Evolutionary conservation across 2,888 invertebrate genomes (phyloP).

Genomic region (Melinaea menophilus): DNA sequence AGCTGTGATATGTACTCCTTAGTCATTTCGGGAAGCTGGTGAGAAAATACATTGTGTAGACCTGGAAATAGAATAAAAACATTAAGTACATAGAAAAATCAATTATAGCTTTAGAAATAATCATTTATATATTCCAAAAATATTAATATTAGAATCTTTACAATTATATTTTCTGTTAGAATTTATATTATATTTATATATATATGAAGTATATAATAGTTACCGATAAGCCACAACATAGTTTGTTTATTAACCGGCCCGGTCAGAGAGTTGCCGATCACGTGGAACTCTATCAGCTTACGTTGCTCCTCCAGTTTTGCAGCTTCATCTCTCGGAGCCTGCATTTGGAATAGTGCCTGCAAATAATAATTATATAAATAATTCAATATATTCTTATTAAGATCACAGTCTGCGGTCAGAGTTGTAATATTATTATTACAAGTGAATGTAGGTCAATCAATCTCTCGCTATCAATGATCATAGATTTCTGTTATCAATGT

Average conservation of each 20-base stretch:
- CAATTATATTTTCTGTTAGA: no score
- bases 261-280: conserved; percentile 94
- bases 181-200: not conserved
- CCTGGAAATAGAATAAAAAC: conserved; percentile 56
- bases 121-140: no score
- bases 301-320: conserved; percentile 93
- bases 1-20: conserved; percentile 97
- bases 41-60: conserved; percentile 95
- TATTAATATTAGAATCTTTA: no score
- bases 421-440: no score
- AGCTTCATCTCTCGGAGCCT: conserved; percentile 92
- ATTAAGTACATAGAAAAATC: not conserved
- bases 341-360: conserved; percentile 86
- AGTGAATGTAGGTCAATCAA: no score
- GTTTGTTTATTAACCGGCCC: conserved; percentile 92
- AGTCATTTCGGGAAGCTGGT: conserved; percentile 98
- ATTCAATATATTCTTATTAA: no score
- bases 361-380: conserved; percentile 21
- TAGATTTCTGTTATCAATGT: no score
- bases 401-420: no score
- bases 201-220: conserved; percentile 11
- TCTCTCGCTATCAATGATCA: no score
- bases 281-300: conserved; percentile 94
- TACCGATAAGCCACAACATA: conserved; percentile 92
- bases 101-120: no score